Conservation (phyloP, 1,140 invertebrate genomes). For the Lucilia cuprina region DNA sequence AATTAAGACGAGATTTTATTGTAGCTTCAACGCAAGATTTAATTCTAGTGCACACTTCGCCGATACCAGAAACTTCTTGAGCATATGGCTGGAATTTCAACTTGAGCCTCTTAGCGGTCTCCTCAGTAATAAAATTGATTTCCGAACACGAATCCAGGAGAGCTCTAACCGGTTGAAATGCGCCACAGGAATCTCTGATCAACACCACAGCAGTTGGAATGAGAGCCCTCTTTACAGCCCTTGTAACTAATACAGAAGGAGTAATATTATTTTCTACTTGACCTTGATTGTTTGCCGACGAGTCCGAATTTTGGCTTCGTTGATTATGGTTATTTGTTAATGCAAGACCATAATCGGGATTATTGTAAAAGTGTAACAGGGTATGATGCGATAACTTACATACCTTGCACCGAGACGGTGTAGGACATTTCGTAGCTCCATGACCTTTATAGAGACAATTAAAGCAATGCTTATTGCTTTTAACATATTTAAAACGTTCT, state of each 20-base stretch:
- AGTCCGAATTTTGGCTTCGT: not conserved
- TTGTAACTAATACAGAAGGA: not conserved
- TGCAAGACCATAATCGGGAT: not conserved
- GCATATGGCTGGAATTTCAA: not conserved
- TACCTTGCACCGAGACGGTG: not conserved
- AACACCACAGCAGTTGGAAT: slow-evolving; percentile 25
- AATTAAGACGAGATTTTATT: not conserved
- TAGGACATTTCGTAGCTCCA: not conserved
- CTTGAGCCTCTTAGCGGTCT: not conserved
- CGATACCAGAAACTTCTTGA: slow-evolving; percentile 17
- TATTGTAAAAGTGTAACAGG: not conserved
- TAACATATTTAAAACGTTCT: not conserved
- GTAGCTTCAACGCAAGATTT: not conserved
- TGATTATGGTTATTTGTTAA: not conserved
- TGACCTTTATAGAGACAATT: not conserved
- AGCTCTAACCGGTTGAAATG: slow-evolving; percentile 29
- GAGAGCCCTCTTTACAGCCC: not conserved
- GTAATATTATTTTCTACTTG: not conserved
- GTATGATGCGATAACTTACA: not conserved
- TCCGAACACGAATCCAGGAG: slow-evolving; percentile 26
- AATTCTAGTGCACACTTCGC: not conserved
- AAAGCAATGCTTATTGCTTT: not conserved
- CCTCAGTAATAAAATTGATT: slow-evolving; percentile 32
- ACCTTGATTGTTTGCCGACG: not conserved
- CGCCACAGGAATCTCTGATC: slow-evolving; percentile 25